These are phyloP conservation scores for Xenotilapia flavipinnis DNA, from an alignment of 2,113 vertebrate genomes.

Conservation along the genomic window DNA sequence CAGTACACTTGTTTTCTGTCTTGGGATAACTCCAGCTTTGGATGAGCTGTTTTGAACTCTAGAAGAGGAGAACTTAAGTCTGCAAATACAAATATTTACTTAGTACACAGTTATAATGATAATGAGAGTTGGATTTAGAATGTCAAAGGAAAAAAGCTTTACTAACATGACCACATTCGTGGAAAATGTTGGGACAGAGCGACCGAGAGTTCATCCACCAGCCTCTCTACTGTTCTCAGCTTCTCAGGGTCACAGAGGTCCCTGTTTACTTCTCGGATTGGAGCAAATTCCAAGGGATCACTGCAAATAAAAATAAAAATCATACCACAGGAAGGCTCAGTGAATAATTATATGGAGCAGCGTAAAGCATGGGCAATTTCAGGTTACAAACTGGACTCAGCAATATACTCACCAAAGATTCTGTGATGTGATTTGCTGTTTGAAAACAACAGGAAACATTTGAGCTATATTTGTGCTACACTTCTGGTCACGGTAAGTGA, in stretches of 20 bases:
- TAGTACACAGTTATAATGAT: neutral
- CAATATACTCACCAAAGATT: slow-evolving; percentile 59
- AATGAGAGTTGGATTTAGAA: neutral
- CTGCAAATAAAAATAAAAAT: slow-evolving; percentile 12
- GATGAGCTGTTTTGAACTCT: slow-evolving; percentile 60
- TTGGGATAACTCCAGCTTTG: slow-evolving; percentile 61
- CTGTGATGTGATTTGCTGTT: slow-evolving; percentile 58
- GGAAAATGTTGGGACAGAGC: slow-evolving; percentile 64
- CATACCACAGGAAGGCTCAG: neutral
- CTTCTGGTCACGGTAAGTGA: neutral
- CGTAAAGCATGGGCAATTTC: neutral
- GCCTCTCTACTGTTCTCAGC: slow-evolving; percentile 57
- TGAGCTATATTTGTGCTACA: neutral
- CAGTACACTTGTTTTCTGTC: slow-evolving; percentile 63
- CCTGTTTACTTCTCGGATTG: slow-evolving; percentile 36
- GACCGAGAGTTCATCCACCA: slow-evolving; percentile 62
- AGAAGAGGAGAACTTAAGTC: slow-evolving; percentile 58
- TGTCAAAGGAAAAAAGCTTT: neutral
- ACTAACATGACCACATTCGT: slow-evolving; percentile 68
- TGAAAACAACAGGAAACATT: neutral
- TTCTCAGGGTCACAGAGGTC: slow-evolving; percentile 51
- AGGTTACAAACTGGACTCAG: neutral
- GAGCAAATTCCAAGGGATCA: slow-evolving; percentile 39
- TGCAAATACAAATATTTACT: slow-evolving; percentile 33
- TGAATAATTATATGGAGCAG: neutral